Conservation (phyloP, 1,140 invertebrate species). For the Leptinotarsa lineolata region DNA sequence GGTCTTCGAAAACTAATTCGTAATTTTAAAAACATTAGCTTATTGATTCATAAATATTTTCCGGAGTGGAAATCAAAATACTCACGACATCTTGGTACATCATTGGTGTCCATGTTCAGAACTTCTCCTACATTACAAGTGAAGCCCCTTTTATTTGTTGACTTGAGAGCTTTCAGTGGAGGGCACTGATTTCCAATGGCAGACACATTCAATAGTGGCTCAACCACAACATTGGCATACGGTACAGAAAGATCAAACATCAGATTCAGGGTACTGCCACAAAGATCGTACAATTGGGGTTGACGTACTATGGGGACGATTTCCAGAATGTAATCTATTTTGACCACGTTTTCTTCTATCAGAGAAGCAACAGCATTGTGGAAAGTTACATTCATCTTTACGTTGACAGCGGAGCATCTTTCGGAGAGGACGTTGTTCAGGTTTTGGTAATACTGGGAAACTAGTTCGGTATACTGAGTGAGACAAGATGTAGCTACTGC, state of each 20-base stretch:
- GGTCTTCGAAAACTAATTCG: neutral
- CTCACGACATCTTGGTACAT: conserved; percentile 90
- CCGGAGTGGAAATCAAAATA: conserved; percentile 44
- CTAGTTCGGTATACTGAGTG: conserved; percentile 81
- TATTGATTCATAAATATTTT: neutral
- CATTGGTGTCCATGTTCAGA: conserved; percentile 86
- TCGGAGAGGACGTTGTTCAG: conserved; percentile 84
- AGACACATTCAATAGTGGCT: conserved; percentile 85
- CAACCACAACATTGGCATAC: conserved; percentile 88
- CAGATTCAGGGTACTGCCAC: conserved; percentile 88
- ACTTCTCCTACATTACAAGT: conserved; percentile 93
- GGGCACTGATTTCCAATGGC: conserved; percentile 90
- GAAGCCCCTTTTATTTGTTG: conserved; percentile 85
- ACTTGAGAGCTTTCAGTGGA: conserved; percentile 81
- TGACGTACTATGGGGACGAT: conserved; percentile 85
- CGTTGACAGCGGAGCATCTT: conserved; percentile 91
- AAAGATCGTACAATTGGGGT: conserved; percentile 90
- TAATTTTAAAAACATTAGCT: neutral
- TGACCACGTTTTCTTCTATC: conserved; percentile 83
- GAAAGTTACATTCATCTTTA: conserved; percentile 93
- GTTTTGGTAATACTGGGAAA: conserved; percentile 78
- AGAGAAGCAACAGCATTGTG: conserved; percentile 76
- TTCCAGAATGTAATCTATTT: conserved; percentile 86
- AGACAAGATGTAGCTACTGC: conserved; percentile 83
- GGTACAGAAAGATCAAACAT: conserved; percentile 94